Evolutionary conservation across 1,140 invertebrate genomes (phyloP), one percentile per base, ranked within the genome.

Genomic region (Chrysomallon squamiferum): DNA sequence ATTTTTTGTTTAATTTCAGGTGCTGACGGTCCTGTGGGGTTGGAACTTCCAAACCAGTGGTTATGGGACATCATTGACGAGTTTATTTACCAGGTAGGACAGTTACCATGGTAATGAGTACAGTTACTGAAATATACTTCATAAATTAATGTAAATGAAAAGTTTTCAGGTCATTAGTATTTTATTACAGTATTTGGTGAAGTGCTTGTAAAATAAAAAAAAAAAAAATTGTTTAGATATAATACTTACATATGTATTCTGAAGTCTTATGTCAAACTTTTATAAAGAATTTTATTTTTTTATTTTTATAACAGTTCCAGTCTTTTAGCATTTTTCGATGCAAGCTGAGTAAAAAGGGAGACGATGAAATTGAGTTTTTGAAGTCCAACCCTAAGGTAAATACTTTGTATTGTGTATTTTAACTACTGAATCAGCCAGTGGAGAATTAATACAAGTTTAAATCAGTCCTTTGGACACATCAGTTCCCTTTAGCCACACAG

Each of bases 51-150:
- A 5, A 97, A 99, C 85, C 93, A 98, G 77, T 99, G 97, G 98
- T 87, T 99, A 4, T 99, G 98, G 98, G 97, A 99, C 83, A 91
- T 99, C 22, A 95, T 99, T 79, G 97, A 99, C 88, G 98, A 99
- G 84, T 91, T 91, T 71, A 89, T 91, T 61, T 91, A 91, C 77
- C 90, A 90, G 81, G 88, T 88, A 80, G 67, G 52, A 41, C 38
- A 47, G 2, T 41, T 61, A 1, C 20, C 33, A n/a, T n/a, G n/a
- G n/a, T n/a, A n/a, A n/a, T n/a, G n/a, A n/a, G n/a, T 54, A 9
- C 9, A 1, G 20, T 11, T 7, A 59, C 38, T 13, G 25, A 18
- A 13, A n/a, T 29, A 13, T n/a, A n/a, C n/a, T n/a, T n/a, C n/a
- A n/a, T n/a, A n/a, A n/a, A n/a, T n/a, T n/a, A n/a, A n/a, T n/a